Conservation (phyloP, 2,797 vertebrate species). For the Simalia tracyae region DNA sequence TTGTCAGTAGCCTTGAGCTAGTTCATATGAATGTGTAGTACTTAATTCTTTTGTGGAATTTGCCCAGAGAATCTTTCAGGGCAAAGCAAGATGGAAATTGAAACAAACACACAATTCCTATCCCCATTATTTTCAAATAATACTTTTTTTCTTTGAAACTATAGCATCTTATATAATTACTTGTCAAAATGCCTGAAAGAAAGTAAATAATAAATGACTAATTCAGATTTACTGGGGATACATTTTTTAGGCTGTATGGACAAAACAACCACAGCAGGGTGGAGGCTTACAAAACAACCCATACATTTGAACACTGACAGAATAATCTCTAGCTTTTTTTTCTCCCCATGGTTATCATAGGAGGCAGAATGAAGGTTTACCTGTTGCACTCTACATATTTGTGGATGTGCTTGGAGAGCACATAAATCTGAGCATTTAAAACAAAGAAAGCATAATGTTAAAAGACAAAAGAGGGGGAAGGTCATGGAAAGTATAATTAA, state of each 20-base stretch:
- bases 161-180: conserved; percentile 36
- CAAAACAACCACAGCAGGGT: neutral
- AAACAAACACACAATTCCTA: neutral
- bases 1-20: neutral
- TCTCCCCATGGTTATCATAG: neutral
- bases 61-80: neutral
- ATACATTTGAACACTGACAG: neutral
- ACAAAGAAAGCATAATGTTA: neutral
- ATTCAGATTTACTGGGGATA: conserved; percentile 25
- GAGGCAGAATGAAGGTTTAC: neutral
- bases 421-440: neutral
- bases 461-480: neutral
- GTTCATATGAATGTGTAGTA: neutral
- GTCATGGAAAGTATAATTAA: neutral
- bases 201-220: conserved; percentile 48
- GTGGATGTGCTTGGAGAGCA: neutral
- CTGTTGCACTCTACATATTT: neutral
- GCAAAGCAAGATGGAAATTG: neutral
- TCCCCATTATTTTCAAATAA: conserved; percentile 42
- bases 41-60: conserved; percentile 6
- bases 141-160: neutral
- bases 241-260: neutral
- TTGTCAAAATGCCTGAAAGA: conserved; percentile 46
- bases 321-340: neutral
- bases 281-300: neutral